Percentiles rank a stretch among this genome's conserved stretches.
Conservation (phyloP, 2,888 invertebrate species). For the Notodonta dromedarius region DNA sequence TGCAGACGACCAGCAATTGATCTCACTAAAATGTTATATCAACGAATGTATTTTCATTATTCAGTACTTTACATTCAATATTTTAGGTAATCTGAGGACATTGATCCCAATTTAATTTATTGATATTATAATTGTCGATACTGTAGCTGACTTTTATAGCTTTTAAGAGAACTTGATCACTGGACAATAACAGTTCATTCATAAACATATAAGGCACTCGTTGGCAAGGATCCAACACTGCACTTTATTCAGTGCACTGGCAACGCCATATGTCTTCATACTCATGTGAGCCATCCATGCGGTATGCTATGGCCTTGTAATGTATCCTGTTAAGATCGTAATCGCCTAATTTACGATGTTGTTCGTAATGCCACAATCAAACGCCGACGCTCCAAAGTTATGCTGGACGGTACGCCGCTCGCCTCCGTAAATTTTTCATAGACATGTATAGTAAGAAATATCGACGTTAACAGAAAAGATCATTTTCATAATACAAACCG, state of each 20-base stretch:
- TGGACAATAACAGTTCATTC: neutral
- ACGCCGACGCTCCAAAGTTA: slow-evolving; percentile 41
- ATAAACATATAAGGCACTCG: neutral
- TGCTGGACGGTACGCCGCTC: slow-evolving; percentile 28
- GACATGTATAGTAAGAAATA: neutral
- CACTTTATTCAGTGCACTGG: slow-evolving; percentile 9
- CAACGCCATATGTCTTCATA: slow-evolving; percentile 20
- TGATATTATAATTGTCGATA: neutral
- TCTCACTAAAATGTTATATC: too few relatives aligned
- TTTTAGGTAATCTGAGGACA: too few relatives aligned
- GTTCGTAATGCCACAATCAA: slow-evolving; percentile 49
- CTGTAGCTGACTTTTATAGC: neutral
- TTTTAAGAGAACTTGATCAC: neutral
- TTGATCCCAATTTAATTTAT: too few relatives aligned
- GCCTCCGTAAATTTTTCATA: too few relatives aligned
- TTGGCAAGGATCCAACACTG: slow-evolving; percentile 1
- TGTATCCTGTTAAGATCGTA: slow-evolving; percentile 59
- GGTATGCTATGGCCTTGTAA: slow-evolving; percentile 44
- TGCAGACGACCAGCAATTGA: too few relatives aligned
- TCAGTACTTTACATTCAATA: too few relatives aligned
- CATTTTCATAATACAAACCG: neutral
- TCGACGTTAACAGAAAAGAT: too few relatives aligned
- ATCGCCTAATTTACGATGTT: slow-evolving; percentile 69
- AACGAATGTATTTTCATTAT: too few relatives aligned
- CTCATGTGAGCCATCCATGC: slow-evolving; percentile 18